Evolutionary conservation across 2,113 vertebrate genomes (phyloP).

Genomic region (Sminthopsis crassicaudata): DNA sequence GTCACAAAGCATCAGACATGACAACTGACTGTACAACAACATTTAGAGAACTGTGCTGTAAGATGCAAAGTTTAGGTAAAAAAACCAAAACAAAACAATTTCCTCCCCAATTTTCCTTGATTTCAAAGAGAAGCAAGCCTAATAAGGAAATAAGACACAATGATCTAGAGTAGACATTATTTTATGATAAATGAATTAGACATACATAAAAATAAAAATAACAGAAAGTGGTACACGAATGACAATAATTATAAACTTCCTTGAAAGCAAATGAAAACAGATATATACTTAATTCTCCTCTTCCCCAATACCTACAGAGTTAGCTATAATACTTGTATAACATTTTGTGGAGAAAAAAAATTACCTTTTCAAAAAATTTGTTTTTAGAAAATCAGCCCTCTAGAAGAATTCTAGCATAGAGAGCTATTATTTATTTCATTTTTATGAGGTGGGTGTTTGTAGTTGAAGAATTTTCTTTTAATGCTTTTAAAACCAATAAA

Average conservation of each 20-base stretch:
- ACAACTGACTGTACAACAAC: background rate
- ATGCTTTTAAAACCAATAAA: background rate
- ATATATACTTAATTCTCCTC: background rate
- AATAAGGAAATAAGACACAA: background rate
- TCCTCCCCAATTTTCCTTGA: background rate
- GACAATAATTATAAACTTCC: background rate
- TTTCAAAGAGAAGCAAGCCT: background rate
- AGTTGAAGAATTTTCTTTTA: background rate
- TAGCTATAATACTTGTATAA: background rate
- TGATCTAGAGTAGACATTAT: background rate
- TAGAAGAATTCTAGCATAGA: background rate
- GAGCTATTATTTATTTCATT: background rate
- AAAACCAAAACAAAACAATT: background rate
- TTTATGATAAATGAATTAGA: background rate
- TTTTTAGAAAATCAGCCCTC: background rate
- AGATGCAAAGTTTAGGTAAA: background rate
- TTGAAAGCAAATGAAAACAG: background rate
- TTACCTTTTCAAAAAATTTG: background rate
- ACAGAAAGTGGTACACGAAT: background rate
- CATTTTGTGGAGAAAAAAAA: background rate
- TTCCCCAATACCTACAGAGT: background rate
- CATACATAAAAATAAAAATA: background rate
- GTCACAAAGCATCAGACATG: background rate
- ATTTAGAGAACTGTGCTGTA: background rate
- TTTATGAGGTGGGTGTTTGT: background rate